Evolutionary conservation across 2,888 invertebrate species (phyloP), one percentile per base, ranked within the genome.

Genomic region (Noctua janthina): DNA sequence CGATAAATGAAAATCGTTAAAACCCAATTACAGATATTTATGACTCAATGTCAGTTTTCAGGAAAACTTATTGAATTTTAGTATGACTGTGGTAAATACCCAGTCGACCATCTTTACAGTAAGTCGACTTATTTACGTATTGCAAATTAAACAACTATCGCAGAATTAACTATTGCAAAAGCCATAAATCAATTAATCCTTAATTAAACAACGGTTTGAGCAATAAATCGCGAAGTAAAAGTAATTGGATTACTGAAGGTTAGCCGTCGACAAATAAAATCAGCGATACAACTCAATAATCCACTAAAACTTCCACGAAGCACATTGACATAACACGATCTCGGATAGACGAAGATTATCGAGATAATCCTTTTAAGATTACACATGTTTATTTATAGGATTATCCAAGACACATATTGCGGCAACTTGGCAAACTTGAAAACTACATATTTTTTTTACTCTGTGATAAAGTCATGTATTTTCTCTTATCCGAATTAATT

Each of bases 201-300:
- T 74, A 74, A 84, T 84, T 62, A 43, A 70, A 77, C 84, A 84
- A 76, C 73, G 23, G 69, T 79, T 83, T 74, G 49, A 77, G 75
- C 79, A 86, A 86, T 86, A 75, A 83, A 73, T 70, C 80, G 75
- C 62, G n/a, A 81, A 71, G 76, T 86, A 78, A 84, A 86, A 76
- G 83, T 56, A 86, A 85, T 80, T 69, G 77, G 75, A 81, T 85
- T 80, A 78, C 46, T 23, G 62, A 77, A 77, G 80, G 76, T 73
- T 80, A 83, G 79, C 68, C 46, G 68, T 76, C 67, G 46, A 74
- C 74, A 72, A 83, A 77, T 73, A 80, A 83, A 86, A 82, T 75
- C 59, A 64, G 46, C 62, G 35, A 46, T 51, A 76, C 82, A 67
- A 74, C 62, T 68, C n/a, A 70, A 69, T 74, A 86, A 80, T 85